Evolutionary conservation across 2,797 vertebrate species (phyloP).

Genomic region (Rhynchotus rufescens): DNA sequence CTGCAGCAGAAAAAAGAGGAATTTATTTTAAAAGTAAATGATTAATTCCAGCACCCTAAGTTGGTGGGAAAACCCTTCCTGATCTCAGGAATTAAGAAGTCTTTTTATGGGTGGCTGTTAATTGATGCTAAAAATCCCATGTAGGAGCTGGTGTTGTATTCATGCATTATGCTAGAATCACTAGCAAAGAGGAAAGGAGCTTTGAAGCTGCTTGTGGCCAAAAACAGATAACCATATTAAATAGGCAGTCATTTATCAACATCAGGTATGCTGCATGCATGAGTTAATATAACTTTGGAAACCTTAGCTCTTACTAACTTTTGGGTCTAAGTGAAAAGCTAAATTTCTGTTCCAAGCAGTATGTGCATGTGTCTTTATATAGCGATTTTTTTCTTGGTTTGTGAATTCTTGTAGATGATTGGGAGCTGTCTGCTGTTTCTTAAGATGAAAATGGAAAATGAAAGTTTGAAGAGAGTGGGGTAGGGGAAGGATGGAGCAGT

Average conservation of each 20-base stretch:
- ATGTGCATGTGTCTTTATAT: background rate
- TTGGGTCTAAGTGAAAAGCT: background rate
- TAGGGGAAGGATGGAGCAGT: background rate
- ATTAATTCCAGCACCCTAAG: background rate
- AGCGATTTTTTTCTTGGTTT: background rate
- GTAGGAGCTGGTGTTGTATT: background rate
- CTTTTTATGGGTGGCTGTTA: background rate
- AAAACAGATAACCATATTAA: background rate
- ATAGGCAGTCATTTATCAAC: background rate
- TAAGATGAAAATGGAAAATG: background rate
- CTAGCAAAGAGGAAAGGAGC: background rate
- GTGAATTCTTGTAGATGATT: background rate
- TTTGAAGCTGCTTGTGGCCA: background rate
- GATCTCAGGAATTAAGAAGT: accelerated
- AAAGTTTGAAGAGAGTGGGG: background rate
- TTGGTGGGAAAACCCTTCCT: background rate
- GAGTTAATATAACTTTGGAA: background rate
- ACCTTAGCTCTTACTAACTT: background rate
- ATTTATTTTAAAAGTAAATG: background rate
- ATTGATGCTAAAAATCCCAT: background rate
- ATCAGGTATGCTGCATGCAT: background rate
- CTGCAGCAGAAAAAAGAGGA: background rate
- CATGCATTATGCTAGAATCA: background rate
- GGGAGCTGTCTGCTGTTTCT: background rate
- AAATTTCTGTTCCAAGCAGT: background rate